Percentiles rank a stretch among this genome's conserved stretches.
These are phyloP conservation scores for Sogatella furcifera DNA, from an alignment of 1,140 invertebrate genomes.

Conservation along the genomic window DNA sequence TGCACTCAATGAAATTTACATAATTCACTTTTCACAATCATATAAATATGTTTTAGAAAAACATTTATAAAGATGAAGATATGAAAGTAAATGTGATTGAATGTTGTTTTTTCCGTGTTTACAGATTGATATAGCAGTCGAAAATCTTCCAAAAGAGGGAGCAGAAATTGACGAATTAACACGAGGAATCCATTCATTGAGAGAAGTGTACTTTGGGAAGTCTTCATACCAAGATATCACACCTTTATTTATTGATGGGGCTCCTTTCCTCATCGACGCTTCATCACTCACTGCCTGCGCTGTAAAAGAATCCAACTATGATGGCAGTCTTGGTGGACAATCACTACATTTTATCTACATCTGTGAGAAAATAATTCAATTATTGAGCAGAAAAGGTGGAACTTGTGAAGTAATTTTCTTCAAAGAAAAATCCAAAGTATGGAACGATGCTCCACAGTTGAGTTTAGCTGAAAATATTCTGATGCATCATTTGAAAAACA, in stretches of 20 bases:
- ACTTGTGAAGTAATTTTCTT: neutral
- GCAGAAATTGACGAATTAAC: no score
- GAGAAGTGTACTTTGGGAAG: no score
- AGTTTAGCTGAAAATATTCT: neutral
- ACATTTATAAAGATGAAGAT: no score
- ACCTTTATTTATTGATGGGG: constrained; percentile 5
- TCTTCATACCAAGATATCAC: constrained; percentile 11
- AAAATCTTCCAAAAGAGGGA: no score
- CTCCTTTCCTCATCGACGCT: constrained; percentile 11
- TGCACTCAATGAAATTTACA: no score
- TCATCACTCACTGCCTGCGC: constrained; percentile 1
- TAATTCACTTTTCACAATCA: no score
- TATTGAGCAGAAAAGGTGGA: constrained; percentile 7
- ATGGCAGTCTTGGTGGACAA: constrained; percentile 6
- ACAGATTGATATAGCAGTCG: no score
- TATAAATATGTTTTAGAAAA: no score
- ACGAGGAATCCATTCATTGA: no score
- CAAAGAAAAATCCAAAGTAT: neutral
- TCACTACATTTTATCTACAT: constrained; percentile 12
- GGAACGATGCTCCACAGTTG: constrained; percentile 1
- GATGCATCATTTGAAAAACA: constrained; percentile 7
- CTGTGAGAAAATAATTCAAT: constrained; percentile 7
- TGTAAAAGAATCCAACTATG: constrained; percentile 6
- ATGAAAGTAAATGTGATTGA: no score
- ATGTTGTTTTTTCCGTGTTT: no score